Percentiles rank a stretch among this genome's conserved stretches.
These are phyloP conservation scores for Lysandra coridon DNA, from an alignment of 2,888 invertebrate species.

Conservation along the genomic window DNA sequence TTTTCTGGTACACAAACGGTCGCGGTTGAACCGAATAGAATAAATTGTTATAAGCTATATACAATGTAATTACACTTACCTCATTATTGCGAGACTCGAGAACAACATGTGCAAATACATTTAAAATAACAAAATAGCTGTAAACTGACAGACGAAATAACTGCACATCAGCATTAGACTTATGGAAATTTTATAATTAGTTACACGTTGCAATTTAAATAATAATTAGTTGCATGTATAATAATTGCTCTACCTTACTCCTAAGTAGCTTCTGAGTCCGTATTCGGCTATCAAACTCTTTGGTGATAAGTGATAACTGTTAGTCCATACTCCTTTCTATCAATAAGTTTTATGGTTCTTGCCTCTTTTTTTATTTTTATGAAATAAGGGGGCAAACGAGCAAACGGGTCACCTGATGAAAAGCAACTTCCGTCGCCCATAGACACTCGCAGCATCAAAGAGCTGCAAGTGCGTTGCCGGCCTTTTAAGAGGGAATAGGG, in stretches of 20 bases:
- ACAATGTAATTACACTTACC: neutral
- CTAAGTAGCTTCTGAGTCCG: neutral
- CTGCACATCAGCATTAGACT: neutral
- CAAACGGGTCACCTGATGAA: no score
- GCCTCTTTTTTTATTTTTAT: no score
- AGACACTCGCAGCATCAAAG: no score
- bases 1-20: conserved; percentile 8
- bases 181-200: neutral
- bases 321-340: neutral
- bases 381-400: no score
- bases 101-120: neutral
- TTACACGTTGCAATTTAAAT: neutral
- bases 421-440: no score
- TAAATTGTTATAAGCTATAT: conserved; percentile 2
- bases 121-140: neutral
- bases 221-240: neutral
- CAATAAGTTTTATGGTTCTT: neutral
- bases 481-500: no score
- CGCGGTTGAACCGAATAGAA: neutral
- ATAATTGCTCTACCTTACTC: neutral
- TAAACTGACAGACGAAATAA: neutral
- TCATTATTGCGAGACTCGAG: conserved; percentile 9
- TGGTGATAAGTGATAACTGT: no score
- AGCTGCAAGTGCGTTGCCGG: no score
- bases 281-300: no score